Conservation (phyloP, 2,888 invertebrate genomes). For the Muscina levida region DNA sequence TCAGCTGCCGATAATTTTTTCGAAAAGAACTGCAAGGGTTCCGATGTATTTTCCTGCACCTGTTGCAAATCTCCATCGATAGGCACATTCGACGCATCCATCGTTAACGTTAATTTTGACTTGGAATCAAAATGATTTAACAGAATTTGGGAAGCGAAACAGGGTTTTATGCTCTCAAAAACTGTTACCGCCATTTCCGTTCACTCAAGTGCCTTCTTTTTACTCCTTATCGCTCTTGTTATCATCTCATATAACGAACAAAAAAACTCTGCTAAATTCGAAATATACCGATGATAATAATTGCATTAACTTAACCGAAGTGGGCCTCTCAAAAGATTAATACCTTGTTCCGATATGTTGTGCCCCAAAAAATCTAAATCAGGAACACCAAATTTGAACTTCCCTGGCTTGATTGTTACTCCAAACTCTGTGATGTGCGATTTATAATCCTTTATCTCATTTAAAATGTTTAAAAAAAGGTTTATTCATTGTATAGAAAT, state of each 20-base stretch:
- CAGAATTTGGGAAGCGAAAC: slow-evolving; percentile 6
- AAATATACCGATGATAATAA: slow-evolving; percentile 21
- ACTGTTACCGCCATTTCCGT: neutral
- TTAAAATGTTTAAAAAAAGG: no score
- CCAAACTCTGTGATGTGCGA: no score
- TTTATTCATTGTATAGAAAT: no score
- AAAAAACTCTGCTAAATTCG: neutral
- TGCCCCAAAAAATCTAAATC: neutral
- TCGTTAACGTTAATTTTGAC: slow-evolving; percentile 15
- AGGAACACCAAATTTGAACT: neutral
- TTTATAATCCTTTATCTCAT: no score
- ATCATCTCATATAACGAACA: neutral
- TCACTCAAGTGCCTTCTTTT: neutral
- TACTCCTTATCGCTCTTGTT: neutral
- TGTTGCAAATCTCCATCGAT: slow-evolving; percentile 37
- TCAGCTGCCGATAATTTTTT: slow-evolving; percentile 4
- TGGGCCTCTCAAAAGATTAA: neutral
- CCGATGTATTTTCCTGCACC: neutral
- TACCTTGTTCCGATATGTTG: neutral
- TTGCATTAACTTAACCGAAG: neutral
- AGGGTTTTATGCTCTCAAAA: slow-evolving; percentile 10
- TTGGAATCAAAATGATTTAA: slow-evolving; percentile 22
- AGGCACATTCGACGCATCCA: slow-evolving; percentile 30
- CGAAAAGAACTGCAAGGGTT: slow-evolving; percentile 37
- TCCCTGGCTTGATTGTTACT: neutral